These are phyloP conservation scores for Psophia crepitans DNA, from an alignment of 2,113 vertebrate genomes.

Conservation along the genomic window DNA sequence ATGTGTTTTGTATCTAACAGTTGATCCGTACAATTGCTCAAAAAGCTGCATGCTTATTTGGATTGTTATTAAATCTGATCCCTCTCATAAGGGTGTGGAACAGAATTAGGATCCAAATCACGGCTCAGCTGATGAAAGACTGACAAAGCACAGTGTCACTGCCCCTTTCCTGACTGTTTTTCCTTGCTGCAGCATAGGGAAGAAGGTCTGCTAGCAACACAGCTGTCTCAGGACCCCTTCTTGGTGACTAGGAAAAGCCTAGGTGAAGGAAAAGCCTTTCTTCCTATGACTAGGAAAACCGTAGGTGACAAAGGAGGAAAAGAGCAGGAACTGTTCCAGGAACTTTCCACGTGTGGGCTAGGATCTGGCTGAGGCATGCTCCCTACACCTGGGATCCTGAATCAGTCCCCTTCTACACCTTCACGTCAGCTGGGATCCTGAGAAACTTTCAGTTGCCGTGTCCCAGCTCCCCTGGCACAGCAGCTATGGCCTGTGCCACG, in stretches of 20 bases:
- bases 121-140: background rate
- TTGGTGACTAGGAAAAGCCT: background rate
- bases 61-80: background rate
- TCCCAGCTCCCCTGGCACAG: background rate
- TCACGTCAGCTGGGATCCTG: background rate
- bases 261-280: background rate
- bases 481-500: background rate
- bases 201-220: background rate
- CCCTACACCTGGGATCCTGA: background rate
- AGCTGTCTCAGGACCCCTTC: background rate
- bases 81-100: background rate
- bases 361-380: background rate
- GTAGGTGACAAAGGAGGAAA: background rate
- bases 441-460: background rate
- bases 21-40: background rate
- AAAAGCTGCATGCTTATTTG: background rate
- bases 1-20: background rate
- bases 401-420: background rate
- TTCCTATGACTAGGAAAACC: background rate
- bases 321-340: background rate
- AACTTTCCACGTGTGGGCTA: background rate
- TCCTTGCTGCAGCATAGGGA: background rate
- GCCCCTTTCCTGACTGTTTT: background rate
- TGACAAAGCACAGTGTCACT: background rate
- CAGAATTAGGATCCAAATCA: background rate